These are phyloP conservation scores for Lithodes maja DNA, from an alignment of 2,888 invertebrate species.

Conservation along the genomic window DNA sequence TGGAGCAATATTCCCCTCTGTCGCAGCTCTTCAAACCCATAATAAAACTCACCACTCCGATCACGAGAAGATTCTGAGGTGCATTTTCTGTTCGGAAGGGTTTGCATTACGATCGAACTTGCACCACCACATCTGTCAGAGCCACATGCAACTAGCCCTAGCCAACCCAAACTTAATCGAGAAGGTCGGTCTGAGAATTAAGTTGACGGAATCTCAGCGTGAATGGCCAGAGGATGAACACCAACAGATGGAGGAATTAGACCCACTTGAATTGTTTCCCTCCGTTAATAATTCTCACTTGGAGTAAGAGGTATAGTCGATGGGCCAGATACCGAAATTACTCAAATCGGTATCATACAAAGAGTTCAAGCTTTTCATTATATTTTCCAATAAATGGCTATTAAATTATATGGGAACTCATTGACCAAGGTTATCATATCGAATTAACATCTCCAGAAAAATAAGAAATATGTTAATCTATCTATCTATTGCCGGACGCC, in stretches of 20 bases:
- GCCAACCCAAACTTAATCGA: conserved; percentile 48
- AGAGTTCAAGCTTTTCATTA: too few relatives aligned
- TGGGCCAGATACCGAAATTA: too few relatives aligned
- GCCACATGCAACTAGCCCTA: conserved; percentile 35
- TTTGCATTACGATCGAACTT: too few relatives aligned
- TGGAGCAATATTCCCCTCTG: conserved; percentile 26
- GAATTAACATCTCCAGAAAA: too few relatives aligned
- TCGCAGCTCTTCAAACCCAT: conserved; percentile 43
- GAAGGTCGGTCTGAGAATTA: conserved; percentile 54
- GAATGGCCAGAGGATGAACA: conserved; percentile 30
- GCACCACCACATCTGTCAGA: too few relatives aligned
- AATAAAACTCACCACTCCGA: conserved; percentile 39
- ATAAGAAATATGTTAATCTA: too few relatives aligned
- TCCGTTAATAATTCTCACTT: conserved; percentile 42
- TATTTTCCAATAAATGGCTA: too few relatives aligned
- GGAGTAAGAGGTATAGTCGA: background rate
- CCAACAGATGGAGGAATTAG: conserved; percentile 42
- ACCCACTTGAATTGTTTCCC: conserved; percentile 48
- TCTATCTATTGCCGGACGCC: too few relatives aligned
- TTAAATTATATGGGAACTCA: too few relatives aligned
- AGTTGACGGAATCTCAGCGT: conserved; percentile 44
- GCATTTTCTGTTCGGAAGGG: background rate
- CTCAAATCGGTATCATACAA: too few relatives aligned
- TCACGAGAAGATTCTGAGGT: conserved; percentile 25
- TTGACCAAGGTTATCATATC: too few relatives aligned